Percentiles rank a stretch among this genome's conserved stretches.
Conservation (phyloP, 1,140 invertebrate species). For the Sminthurides bifidus region DNA sequence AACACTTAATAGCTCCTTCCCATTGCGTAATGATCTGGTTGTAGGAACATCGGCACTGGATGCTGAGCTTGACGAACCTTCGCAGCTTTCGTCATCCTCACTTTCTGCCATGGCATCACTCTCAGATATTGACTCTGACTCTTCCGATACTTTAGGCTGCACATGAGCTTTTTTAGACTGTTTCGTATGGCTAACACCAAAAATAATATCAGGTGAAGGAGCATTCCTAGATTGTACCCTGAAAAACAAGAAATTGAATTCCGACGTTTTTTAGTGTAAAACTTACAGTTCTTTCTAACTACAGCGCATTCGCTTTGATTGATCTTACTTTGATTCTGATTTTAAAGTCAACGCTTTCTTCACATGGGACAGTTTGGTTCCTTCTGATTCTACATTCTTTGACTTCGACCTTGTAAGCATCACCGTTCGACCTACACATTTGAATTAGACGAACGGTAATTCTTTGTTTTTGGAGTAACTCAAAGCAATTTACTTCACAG, state of each 20-base stretch:
- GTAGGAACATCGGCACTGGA: conserved; percentile 2
- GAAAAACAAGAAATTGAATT: background rate
- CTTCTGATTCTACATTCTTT: too few relatives aligned
- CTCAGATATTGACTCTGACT: background rate
- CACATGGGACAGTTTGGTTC: too few relatives aligned
- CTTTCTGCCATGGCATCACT: background rate
- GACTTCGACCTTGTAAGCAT: too few relatives aligned
- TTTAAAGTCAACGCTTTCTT: too few relatives aligned
- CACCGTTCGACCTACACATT: too few relatives aligned
- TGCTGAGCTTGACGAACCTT: background rate
- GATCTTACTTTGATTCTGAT: too few relatives aligned
- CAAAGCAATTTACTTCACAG: too few relatives aligned
- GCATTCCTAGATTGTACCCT: conserved; percentile 20
- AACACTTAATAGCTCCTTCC: conserved; percentile 15
- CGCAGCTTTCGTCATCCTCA: background rate
- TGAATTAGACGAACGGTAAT: too few relatives aligned
- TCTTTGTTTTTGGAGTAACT: too few relatives aligned
- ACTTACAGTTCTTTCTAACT: too few relatives aligned
- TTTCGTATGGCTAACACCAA: conserved; percentile 14
- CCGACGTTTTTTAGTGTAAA: too few relatives aligned
- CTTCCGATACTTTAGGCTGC: background rate
- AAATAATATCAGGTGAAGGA: conserved; percentile 31
- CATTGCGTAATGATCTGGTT: conserved; percentile 22
- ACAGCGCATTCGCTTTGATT: too few relatives aligned
- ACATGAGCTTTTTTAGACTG: background rate